Evolutionary conservation across 1,140 invertebrate genomes (phyloP), one percentile per base, ranked within the genome.

Genomic region (Ctenoplectra terminalis): DNA sequence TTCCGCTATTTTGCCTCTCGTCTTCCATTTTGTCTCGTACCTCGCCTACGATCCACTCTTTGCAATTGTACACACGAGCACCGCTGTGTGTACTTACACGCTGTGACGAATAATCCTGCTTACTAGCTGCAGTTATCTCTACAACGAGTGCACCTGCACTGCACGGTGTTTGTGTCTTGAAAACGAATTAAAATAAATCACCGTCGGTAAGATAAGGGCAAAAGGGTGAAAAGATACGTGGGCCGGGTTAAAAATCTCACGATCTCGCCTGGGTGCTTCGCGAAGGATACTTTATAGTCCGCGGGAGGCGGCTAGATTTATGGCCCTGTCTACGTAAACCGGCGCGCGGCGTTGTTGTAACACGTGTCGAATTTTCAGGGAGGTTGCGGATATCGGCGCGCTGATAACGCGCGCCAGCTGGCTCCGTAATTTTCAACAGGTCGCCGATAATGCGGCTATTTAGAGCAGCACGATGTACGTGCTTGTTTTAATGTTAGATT

Each of bases 51-150:
- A 5, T 17, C 66, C 17, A 40, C 31, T 60, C 34, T 60, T 48
- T 8, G 52, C 15, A 43, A 66, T 84, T 66, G 54, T 78, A 78
- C 54, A 72, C 9, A 66, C 54, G 34, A 40, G 54, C 54, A 83
- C 72, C 66, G 60, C n/a, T 13, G 76, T 29, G 60, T 20, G 31
- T 81, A 80, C 77, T 52, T 52, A 67, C 37, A 78, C 73, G 52
- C 34, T 20, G 40, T 63, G 78, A 75, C 48, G 72, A 66, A 74
- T 34, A 60, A 66, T 56, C 74, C 77, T 73, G 74, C 77, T 81
- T 82, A 70, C 74, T 61, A 60, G 40, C 76, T 64, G 77, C 82
- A 83, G 85, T 87, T 84, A 81, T 86, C 85, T 61, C 29, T 8
- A 60, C 29, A 5, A 34, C 54, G 54, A 54, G 5, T 37, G 9